These are phyloP conservation scores for Xiphophorus birchmanni DNA, from an alignment of 2,797 vertebrate species.

Conservation along the genomic window DNA sequence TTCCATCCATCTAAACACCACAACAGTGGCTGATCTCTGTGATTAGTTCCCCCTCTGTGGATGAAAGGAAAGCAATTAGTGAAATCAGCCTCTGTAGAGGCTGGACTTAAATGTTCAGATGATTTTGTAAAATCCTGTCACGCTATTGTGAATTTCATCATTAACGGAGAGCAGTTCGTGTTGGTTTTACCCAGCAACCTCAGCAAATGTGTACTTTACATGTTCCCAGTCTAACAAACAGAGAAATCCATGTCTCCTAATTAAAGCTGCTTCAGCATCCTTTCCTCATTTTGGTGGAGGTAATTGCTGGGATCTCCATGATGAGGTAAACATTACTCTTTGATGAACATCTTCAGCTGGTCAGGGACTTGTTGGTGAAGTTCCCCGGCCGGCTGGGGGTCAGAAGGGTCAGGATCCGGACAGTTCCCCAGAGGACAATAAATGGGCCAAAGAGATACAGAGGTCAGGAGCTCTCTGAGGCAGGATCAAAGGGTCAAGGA, in stretches of 20 bases:
- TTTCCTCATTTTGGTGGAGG: not conserved
- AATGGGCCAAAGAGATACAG: conserved; percentile 61
- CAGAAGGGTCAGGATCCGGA: conserved; percentile 64
- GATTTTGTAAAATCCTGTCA: conserved; percentile 45
- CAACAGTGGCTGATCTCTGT: conserved; percentile 60
- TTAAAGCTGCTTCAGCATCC: conserved; percentile 1
- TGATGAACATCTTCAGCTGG: conserved; percentile 51
- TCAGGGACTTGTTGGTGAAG: conserved; percentile 66
- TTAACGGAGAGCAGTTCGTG: conserved; percentile 35
- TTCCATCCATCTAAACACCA: conserved; percentile 55
- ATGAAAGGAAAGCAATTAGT: conserved; percentile 75
- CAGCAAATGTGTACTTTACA: conserved; percentile 26
- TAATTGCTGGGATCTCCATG: conserved; percentile 16
- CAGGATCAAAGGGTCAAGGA: conserved; percentile 75
- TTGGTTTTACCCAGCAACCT: conserved; percentile 25
- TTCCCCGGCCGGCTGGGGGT: conserved; percentile 57
- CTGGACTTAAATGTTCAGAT: conserved; percentile 47
- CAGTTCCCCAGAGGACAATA: conserved; percentile 80
- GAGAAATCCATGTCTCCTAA: conserved; percentile 17
- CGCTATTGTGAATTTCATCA: conserved; percentile 55
- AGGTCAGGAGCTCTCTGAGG: conserved; percentile 68
- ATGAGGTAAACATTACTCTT: conserved; percentile 44
- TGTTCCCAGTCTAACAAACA: conserved; percentile 30
- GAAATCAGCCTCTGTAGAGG: conserved; percentile 65
- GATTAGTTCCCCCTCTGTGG: conserved; percentile 71